Base-by-base conservation (phyloP, 2,113 vertebrate genomes). In the Anas platyrhynchos region DNA sequence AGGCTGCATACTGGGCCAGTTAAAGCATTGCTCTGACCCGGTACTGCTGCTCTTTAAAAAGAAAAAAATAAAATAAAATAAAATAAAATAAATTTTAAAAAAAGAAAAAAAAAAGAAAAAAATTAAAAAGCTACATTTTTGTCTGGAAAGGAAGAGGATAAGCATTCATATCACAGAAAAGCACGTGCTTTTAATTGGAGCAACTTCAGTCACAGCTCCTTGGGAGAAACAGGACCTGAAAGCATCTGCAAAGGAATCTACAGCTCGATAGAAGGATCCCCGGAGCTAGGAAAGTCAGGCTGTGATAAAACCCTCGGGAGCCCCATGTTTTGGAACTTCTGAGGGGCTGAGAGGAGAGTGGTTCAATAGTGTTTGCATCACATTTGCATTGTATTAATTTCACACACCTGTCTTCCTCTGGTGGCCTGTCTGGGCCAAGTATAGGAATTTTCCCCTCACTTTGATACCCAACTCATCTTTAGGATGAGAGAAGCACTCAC, bases 141-240 rank as follows among this genome's bases (percentile, higher is more conserved):
- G 20, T 7, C 31, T 56, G 34, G 43, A 84, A 72, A 82, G 23
- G 16, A 43, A 78, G 27, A 81, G 8, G 26, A 89, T 72, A 87
- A 83, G 20, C 31, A 78, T 75, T 38, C 76, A 5, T 75, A 90
- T 94, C 88, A 86, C 31, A 79, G 56, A 72, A 94, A 92, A 91
- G 7, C 93, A 95, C 9, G 54, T 56, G 38, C 9, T 88, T 94
- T 82, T 54, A 69, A 7, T 62, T 54, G 16, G 13, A 91, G 14
- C 7, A 79, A 46, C 22, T 92, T 96, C 79, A 93, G 41, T 66
- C 66, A 82, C 73, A 84, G 58, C 77, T 93, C 73, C 36, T 13
- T 55, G 7, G 77, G 87, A 94, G 82, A 87, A 82, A 84, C 1
- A 34, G 83, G 34, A 86, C 80, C 62, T 93, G 66, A 48, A 91